A percentile compares a stretch with the other conserved stretches of the same genome.
Evolutionary conservation across 1,140 invertebrate species (phyloP).

Genomic region (Lutraria rhynchaena): DNA sequence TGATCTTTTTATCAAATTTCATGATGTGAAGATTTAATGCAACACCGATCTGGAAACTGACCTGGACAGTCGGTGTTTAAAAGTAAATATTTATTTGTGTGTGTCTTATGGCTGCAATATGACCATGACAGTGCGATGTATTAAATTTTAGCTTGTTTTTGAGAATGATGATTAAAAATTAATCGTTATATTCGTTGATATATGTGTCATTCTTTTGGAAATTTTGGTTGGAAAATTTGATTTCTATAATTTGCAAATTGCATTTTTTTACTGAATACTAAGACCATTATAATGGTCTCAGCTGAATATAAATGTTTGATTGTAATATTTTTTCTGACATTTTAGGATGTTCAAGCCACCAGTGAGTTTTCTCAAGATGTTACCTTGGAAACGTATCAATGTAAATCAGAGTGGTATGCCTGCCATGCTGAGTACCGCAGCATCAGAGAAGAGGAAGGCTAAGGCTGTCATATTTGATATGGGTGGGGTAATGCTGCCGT

Average conservation of each 20-base stretch:
- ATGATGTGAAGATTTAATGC: too few species aligned
- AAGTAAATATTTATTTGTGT: neutral
- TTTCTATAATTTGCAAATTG: neutral
- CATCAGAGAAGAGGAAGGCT: constrained; percentile 15
- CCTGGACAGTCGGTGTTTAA: neutral
- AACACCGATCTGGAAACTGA: constrained; percentile 30
- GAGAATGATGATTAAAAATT: neutral
- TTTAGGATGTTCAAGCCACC: constrained; percentile 37
- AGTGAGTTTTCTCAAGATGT: constrained; percentile 27
- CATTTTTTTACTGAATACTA: neutral
- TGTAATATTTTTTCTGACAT: neutral
- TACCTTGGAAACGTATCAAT: constrained; percentile 44
- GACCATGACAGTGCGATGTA: neutral
- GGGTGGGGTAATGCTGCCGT: constrained; percentile 81
- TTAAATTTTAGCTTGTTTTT: neutral
- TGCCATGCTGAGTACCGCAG: constrained; percentile 21
- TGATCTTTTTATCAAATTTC: too few species aligned
- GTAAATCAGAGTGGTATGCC: neutral
- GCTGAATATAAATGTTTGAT: neutral
- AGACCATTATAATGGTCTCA: neutral
- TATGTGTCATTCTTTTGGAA: neutral
- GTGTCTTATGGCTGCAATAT: neutral
- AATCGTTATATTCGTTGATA: neutral
- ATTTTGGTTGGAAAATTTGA: neutral
- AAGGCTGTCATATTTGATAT: constrained; percentile 83